Evolutionary conservation across 2,888 invertebrate species (phyloP).

Genomic region (Lamellibrachia satsuma): DNA sequence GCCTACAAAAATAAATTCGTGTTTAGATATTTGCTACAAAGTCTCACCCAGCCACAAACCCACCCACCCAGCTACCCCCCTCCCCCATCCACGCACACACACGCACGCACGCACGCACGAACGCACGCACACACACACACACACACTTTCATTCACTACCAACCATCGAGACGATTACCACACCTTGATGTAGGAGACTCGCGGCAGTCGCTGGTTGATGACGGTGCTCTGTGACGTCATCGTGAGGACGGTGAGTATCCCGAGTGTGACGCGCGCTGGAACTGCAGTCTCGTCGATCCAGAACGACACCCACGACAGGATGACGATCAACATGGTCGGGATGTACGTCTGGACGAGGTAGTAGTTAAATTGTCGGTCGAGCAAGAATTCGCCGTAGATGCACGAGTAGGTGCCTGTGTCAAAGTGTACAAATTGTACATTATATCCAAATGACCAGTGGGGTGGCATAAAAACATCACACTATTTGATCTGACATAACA

Average conservation of each 20-base stretch:
- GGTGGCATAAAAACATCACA: background rate
- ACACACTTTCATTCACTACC: too few species aligned
- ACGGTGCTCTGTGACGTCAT: conserved; percentile 37
- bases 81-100: too few species aligned
- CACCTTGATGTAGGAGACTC: conserved; percentile 28
- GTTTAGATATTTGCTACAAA: conserved; percentile 10
- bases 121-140: too few species aligned
- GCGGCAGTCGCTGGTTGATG: conserved; percentile 34
- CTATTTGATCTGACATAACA: too few species aligned
- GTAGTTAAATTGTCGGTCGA: conserved; percentile 37
- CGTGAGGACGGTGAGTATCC: conserved; percentile 37
- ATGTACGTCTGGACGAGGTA: conserved; percentile 42
- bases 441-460: background rate
- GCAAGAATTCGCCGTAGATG: conserved; percentile 32
- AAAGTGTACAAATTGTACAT: background rate
- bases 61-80: too few species aligned
- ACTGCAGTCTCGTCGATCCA: conserved; percentile 43
- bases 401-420: conserved; percentile 37
- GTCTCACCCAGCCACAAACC: background rate
- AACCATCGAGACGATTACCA: background rate
- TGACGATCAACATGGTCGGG: conserved; percentile 39
- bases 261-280: conserved; percentile 41
- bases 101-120: too few species aligned
- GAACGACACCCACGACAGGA: conserved; percentile 44
- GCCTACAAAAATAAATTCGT: conserved; percentile 26